Base-by-base conservation (phyloP, 2,113 vertebrate species). In the Ochotona curzoniae region DNA sequence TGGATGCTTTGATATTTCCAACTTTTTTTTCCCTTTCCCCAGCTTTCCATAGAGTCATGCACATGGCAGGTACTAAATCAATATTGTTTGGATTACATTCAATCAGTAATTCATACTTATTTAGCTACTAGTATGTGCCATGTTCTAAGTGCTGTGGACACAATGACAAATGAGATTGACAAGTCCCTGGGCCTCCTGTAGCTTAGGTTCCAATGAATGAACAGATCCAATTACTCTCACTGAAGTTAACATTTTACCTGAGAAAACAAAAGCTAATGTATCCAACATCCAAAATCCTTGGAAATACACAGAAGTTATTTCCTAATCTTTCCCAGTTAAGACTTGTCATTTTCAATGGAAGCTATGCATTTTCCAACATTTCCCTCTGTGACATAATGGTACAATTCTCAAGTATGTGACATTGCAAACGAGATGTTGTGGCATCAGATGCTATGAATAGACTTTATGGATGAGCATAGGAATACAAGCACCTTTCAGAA, bases 311-410 rank as follows among this genome's bases (percentile, higher is more conserved):
- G 14, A 66, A 89, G 20, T 25, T 83, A 54, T 87, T 15, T 84
- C 26, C 38, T 81, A 6, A n/a, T 79, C 49, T 70, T 95, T 90
- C 66, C 32, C 75, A 47, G 17, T 88, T 57, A 69, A 92, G 89
- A 85, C 23, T 71, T 89, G 30, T 73, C 49, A 47, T 47, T 69
- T 92, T 70, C 15, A 63, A 79, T 60, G 23, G 17, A 1, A 84
- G 78, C 8, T 89, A 81, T 2, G 83, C 76, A 32, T 47, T 78
- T 49, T 71, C 49, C 2, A 7, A 78, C 66, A 26, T 74, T 87
- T 93, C 83, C 82, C 69, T 79, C 35, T 94, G 18, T 69, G 17
- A 25, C 35, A 49, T 35, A 67, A 23, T 21, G n/a, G 8, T 51
- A 38, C 57, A 61, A 38, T 54, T 91, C 93, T 49, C 83, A 85